Base-by-base conservation (phyloP, 2,113 vertebrate genomes). In the Panthera leo region DNA sequence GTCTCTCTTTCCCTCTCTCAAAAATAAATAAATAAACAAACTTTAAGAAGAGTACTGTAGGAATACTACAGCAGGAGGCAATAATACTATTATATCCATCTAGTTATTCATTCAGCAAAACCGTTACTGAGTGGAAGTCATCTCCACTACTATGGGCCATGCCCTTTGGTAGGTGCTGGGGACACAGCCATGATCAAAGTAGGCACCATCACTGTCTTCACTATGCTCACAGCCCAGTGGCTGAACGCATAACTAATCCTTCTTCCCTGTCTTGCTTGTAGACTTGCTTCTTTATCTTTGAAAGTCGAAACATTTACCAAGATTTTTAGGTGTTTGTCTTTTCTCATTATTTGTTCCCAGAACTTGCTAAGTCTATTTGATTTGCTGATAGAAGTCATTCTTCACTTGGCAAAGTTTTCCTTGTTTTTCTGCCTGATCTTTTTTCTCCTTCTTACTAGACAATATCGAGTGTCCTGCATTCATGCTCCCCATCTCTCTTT, bases 361-460 rank as follows among this genome's bases (percentile, higher is more conserved):
- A 85, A 95, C n/a, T 89, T 61, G 70, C 90, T 78, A 11, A 80
- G 45, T 85, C 51, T n/a, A 5, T 96, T 65, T 67, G 71, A 78
- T 51, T 93, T 55, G 55, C 58, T 29, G 58, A 73, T 0, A 13
- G 73, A 88, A 67, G 65, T 29, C 48, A 16, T 83, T 86, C 80
- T 85, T 79, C 79, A 94, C 21, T 29, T 45, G 2, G 48, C 27
- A 6, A 75, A 90, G 63, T 90, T 90, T 73, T 15, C 42, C 10
- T 55, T 45, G 11, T 85, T 34, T 87, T 75, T 48, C 84, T 31
- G 25, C 19, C 5, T 63, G 48, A 11, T 65, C 85, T 75, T 63
- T 80, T 70, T 58, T 39, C 21, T 75, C 48, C 58, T 14, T 84
- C 63, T 53, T 71, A 8, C 61, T 19, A 61, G 92, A 86, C 21